Evolutionary conservation across 2,888 invertebrate species (phyloP).

Genomic region (Elegia similella): DNA sequence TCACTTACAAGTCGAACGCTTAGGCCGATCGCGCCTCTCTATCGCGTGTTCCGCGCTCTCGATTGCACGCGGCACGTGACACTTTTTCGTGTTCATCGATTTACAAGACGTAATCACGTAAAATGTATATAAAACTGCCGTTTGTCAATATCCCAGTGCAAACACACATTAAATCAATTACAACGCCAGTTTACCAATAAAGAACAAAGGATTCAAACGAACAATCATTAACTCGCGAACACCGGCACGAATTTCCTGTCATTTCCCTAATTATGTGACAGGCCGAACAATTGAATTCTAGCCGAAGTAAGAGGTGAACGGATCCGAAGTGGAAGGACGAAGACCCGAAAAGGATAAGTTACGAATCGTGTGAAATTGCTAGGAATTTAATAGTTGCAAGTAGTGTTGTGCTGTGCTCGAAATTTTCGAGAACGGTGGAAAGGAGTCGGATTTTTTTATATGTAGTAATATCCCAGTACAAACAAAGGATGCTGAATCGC

Average conservation of each 20-base stretch:
- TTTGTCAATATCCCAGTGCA: too few species aligned
- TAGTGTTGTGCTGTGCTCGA: too few species aligned
- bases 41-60: too few species aligned
- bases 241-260: not conserved
- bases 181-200: not conserved
- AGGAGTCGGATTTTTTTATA: too few species aligned
- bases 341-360: not conserved
- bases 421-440: too few species aligned
- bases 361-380: conserved; percentile 1
- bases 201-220: not conserved
- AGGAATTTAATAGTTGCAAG: not conserved
- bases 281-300: not conserved
- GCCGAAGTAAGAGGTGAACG: not conserved
- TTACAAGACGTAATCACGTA: too few species aligned
- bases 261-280: not conserved
- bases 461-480: too few species aligned
- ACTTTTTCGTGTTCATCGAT: too few species aligned
- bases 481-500: not conserved
- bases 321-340: not conserved
- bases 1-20: too few species aligned
- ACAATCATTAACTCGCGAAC: not conserved
- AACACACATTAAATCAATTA: not conserved
- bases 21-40: too few species aligned
- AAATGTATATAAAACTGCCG: too few species aligned
- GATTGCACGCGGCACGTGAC: too few species aligned